Percentiles rank a stretch among this genome's conserved stretches.
phyloP scores from a whole-genome alignment of 1,140 invertebrate genomes.

The Megalonaias nervosa region DNA sequence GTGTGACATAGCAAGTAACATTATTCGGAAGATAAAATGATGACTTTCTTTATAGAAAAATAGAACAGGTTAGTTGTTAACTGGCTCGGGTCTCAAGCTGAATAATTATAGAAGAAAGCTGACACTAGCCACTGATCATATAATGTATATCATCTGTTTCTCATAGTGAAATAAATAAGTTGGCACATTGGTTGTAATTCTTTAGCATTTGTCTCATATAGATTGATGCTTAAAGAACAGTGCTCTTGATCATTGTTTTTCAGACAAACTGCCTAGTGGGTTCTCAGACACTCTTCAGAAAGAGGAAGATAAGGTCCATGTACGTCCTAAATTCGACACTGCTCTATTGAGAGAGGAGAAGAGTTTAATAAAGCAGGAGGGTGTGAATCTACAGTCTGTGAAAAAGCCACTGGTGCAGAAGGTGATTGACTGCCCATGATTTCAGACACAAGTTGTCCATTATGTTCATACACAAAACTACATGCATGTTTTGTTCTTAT shows the following conservation, averaged over 20 bases:
- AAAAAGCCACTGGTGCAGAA: background rate
- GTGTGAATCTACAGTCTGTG: background rate
- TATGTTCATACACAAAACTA: background rate
- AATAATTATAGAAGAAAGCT: too few relatives aligned
- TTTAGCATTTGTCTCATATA: too few relatives aligned
- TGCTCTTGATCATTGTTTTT: background rate
- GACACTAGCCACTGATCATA: too few relatives aligned
- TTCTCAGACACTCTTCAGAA: slow-evolving; percentile 61
- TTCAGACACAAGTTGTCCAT: background rate
- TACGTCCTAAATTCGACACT: slow-evolving; percentile 55
- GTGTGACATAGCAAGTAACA: too few relatives aligned
- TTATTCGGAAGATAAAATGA: too few relatives aligned
- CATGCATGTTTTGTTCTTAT: background rate
- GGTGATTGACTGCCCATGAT: background rate
- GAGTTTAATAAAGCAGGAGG: background rate
- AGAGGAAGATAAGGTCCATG: slow-evolving; percentile 50
- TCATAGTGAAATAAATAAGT: too few relatives aligned
- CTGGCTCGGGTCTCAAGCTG: too few relatives aligned
- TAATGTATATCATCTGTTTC: too few relatives aligned
- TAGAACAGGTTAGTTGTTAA: too few relatives aligned
- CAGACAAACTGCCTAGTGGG: slow-evolving; percentile 62
- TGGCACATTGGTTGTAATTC: too few relatives aligned
- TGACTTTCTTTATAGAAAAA: too few relatives aligned
- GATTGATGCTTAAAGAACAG: too few relatives aligned
- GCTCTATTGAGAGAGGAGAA: slow-evolving; percentile 28